Evolutionary conservation across 2,888 invertebrate genomes (phyloP).

Genomic region (Pristionchus japonicus): DNA sequence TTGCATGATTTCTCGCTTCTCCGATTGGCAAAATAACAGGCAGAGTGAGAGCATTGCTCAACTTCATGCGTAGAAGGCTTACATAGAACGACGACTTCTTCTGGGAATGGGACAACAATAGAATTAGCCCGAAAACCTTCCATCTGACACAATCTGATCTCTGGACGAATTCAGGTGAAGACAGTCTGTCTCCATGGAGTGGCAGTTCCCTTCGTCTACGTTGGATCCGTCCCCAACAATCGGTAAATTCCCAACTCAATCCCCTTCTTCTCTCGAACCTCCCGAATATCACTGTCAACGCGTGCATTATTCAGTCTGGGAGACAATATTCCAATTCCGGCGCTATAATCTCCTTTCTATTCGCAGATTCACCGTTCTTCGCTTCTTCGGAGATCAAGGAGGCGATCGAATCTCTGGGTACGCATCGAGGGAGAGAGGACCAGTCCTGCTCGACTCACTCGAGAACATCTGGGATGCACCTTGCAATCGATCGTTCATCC

Average conservation of each 20-base stretch:
- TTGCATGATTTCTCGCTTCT: too few species aligned
- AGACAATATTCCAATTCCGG: neutral
- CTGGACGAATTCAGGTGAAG: slow-evolving; percentile 43
- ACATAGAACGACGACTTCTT: neutral
- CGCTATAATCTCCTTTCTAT: neutral
- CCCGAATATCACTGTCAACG: neutral
- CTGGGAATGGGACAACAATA: neutral
- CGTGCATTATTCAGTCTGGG: slow-evolving; percentile 10
- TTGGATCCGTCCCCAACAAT: slow-evolving; percentile 69
- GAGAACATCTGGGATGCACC: slow-evolving; percentile 36
- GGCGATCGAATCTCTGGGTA: slow-evolving; percentile 37
- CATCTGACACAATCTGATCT: neutral
- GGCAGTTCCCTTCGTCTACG: slow-evolving; percentile 67
- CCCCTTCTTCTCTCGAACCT: neutral
- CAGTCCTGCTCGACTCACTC: slow-evolving; percentile 17
- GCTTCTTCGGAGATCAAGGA: slow-evolving; percentile 3
- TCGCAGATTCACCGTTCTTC: slow-evolving; percentile 40
- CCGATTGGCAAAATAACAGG: too few species aligned
- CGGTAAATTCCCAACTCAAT: slow-evolving; percentile 50
- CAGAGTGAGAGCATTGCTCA: too few species aligned
- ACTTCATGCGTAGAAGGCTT: neutral
- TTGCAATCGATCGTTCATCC: slow-evolving; percentile 44
- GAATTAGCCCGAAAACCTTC: neutral
- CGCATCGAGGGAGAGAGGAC: slow-evolving; percentile 30
- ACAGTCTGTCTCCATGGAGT: slow-evolving; percentile 63